Evolutionary conservation across 64 coral and sea anemone species (phyloP).

Genomic region (Astreopora myriophthalma): DNA sequence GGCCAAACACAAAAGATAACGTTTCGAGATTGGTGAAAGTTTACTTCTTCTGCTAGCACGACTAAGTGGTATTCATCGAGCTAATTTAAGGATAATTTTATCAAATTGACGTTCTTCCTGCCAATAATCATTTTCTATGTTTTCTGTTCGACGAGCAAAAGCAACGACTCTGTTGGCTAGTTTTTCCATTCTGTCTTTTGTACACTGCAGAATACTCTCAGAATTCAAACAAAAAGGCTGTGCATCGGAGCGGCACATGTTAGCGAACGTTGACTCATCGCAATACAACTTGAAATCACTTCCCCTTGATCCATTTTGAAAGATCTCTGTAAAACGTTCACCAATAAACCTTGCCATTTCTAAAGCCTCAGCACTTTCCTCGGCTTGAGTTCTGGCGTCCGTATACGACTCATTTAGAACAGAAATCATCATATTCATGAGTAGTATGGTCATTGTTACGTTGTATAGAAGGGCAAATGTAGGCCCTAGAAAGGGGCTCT

Average conservation of each 20-base stretch:
- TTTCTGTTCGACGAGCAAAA: neutral
- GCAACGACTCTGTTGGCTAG: neutral
- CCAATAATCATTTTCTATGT: neutral
- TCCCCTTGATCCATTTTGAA: neutral
- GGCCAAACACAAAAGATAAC: too few relatives aligned
- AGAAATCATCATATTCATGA: constrained; percentile 80
- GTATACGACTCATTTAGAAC: constrained; percentile 85
- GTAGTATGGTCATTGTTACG: constrained; percentile 48
- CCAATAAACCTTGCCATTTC: constrained; percentile 85
- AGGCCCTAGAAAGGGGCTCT: constrained; percentile 64
- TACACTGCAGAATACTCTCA: neutral
- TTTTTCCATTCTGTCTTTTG: neutral
- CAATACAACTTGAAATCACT: neutral
- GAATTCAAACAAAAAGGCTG: neutral
- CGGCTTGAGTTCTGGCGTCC: constrained; percentile 58
- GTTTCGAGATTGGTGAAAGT: too few relatives aligned
- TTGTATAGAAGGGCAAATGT: constrained; percentile 62
- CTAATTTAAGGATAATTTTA: neutral
- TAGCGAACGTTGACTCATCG: neutral
- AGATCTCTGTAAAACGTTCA: constrained; percentile 53
- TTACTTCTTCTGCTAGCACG: too few relatives aligned
- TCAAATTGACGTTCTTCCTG: neutral
- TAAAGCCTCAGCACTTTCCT: constrained; percentile 65
- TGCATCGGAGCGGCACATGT: neutral
- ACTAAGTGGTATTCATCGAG: too few relatives aligned